Base-by-base conservation (phyloP, 1,140 invertebrate genomes). In the Bombus picipes region DNA sequence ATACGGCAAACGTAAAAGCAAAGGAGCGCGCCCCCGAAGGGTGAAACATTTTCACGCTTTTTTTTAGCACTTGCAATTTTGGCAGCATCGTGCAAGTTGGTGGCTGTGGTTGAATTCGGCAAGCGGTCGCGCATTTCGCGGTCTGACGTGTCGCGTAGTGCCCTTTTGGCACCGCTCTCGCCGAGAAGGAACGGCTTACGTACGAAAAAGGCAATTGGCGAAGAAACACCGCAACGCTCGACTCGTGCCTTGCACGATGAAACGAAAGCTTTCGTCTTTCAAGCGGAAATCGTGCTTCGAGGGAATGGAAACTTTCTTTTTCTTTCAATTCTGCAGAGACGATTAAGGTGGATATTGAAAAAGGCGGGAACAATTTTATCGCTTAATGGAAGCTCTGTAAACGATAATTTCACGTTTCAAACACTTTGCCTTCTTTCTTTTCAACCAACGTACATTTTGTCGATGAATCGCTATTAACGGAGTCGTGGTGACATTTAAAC, bases 51-150 rank as follows among this genome's bases (percentile, higher is more conserved):
- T 75, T 39, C 57, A 12, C 28, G 25, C 53, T 41, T 72, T 66
- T 59, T 37, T 80, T n/a, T 22, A 53, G 39, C 70, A 85, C 72
- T 68, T 59, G 76, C 4, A 47, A 47, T 47, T 15, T 47, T 5
- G 5, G 32, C 37, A 53, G 41, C 25, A 53, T 80, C 57, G 62
- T 73, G 68, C 32, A 39, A 65, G 83, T 47, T 34, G 47, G n/a
- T 72, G 39, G 75, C 75, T 62, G 82, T n/a, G 81, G 66, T 88
- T 72, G 87, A 75, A 81, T 80, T 85, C 81, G 81, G 82, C 47
- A 62, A 76, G 39, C 65, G 73, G 57, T 43, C 15, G 47, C 65
- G 75, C 53, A 72, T 85, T 87, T 87, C 62, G 85, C 59, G 79
- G 85, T 79, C 74, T 77, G 79, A 81, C 87, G 66, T 53, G 68